A percentile compares a stretch with the other conserved stretches of the same genome.
Evolutionary conservation across 2,888 invertebrate genomes (phyloP).

Genomic region (Andrena fulva): DNA sequence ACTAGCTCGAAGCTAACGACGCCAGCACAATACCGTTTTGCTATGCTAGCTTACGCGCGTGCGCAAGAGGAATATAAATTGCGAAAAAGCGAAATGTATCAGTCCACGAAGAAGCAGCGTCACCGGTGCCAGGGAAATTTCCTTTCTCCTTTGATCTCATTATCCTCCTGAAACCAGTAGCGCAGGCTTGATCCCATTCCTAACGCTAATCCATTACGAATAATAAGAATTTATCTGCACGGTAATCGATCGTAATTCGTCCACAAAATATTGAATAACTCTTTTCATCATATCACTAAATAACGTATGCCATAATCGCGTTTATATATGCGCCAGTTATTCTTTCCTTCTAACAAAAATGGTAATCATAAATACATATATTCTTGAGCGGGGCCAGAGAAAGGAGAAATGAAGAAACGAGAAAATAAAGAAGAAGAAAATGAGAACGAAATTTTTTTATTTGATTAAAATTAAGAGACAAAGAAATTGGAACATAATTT

Average conservation of each 20-base stretch:
- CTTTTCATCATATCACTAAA: not conserved
- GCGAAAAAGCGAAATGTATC: slow-evolving; percentile 44
- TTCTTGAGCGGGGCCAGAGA: too few relatives aligned
- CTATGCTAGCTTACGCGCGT: not conserved
- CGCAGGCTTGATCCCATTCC: not conserved
- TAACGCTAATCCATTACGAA: not conserved
- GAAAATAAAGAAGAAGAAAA: too few relatives aligned
- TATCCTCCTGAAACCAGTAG: slow-evolving; percentile 24
- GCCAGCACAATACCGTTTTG: not conserved
- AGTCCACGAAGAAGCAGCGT: slow-evolving; percentile 45
- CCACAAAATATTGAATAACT: not conserved
- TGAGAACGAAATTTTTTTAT: too few relatives aligned
- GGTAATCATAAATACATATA: too few relatives aligned
- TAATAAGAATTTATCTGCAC: slow-evolving; percentile 1
- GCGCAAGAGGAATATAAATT: not conserved
- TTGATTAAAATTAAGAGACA: too few relatives aligned
- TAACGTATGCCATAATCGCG: not conserved
- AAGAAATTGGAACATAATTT: too few relatives aligned
- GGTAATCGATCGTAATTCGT: not conserved
- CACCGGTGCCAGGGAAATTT: slow-evolving; percentile 29
- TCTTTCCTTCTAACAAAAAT: not conserved
- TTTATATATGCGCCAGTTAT: not conserved
- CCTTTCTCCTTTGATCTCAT: slow-evolving; percentile 65
- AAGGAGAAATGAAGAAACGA: too few relatives aligned
- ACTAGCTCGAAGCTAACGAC: not conserved